Evolutionary conservation across 2,888 invertebrate genomes (phyloP).

Genomic region (Acleris sparsana): DNA sequence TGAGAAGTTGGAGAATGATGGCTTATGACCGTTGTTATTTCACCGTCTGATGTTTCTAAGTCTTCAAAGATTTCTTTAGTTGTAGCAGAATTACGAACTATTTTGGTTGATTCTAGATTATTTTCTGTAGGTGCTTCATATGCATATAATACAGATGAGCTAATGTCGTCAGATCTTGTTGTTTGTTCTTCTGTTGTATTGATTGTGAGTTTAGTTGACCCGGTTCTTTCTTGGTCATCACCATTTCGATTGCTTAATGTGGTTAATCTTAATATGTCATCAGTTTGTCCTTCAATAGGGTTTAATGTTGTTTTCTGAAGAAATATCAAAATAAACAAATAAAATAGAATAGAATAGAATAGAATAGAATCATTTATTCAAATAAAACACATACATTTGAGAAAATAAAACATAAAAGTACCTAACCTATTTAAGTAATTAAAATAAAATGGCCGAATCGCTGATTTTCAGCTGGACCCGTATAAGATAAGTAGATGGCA

Average conservation of each 20-base stretch:
- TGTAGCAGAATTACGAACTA: background rate
- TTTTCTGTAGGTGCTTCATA: background rate
- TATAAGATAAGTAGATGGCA: too few relatives aligned
- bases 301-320: background rate
- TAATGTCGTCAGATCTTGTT: background rate
- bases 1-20: background rate
- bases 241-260: background rate
- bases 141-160: background rate
- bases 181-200: conserved; percentile 4
- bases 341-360: too few relatives aligned
- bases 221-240: background rate
- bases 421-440: too few relatives aligned
- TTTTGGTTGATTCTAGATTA: background rate
- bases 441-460: too few relatives aligned
- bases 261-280: background rate
- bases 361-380: too few relatives aligned
- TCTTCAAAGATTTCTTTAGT: background rate
- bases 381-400: too few relatives aligned
- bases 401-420: too few relatives aligned
- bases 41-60: background rate
- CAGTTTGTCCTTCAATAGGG: background rate
- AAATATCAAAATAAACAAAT: too few relatives aligned
- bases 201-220: background rate
- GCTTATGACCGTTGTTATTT: background rate
- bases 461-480: too few relatives aligned